Percentiles rank a stretch among this genome's conserved stretches.
phyloP scores from a whole-genome alignment of 1,140 invertebrate genomes.

The Aphaenogaster ashmeadi region DNA sequence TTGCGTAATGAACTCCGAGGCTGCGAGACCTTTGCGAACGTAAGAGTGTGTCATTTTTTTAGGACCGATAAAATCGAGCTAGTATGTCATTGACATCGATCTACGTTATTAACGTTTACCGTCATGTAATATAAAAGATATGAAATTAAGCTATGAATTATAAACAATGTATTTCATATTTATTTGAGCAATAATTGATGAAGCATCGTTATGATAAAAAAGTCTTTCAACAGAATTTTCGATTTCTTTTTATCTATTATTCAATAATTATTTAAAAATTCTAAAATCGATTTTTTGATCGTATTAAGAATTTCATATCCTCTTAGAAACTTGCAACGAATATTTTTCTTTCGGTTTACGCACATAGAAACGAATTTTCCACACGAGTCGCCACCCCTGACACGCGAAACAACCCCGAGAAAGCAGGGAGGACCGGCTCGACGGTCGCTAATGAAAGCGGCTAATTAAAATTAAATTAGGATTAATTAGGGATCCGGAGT shows the following conservation, averaged over 20 bases:
- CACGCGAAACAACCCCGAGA: conserved; percentile 49
- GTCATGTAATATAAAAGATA: neutral
- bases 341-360: conserved; percentile 40
- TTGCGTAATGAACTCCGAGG: conserved; percentile 21
- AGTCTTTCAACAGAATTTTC: neutral
- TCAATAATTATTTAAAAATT: neutral
- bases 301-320: conserved; percentile 6
- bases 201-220: neutral
- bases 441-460: conserved; percentile 57
- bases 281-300: neutral
- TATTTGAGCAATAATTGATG: neutral
- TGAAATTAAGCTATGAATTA: neutral
- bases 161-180: neutral
- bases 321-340: neutral
- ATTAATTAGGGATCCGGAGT: conserved; percentile 67
- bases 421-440: conserved; percentile 44
- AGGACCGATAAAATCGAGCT: neutral
- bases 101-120: neutral
- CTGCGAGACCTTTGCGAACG: conserved; percentile 13
- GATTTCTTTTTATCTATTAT: neutral
- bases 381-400: conserved; percentile 34
- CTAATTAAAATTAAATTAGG: conserved; percentile 74
- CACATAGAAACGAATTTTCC: conserved; percentile 54
- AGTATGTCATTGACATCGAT: neutral
- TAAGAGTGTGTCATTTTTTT: conserved; percentile 33